Evolutionary conservation across 2,113 vertebrate species (phyloP), one percentile per base, ranked within the genome.

Genomic region (Lathamus discolor): DNA sequence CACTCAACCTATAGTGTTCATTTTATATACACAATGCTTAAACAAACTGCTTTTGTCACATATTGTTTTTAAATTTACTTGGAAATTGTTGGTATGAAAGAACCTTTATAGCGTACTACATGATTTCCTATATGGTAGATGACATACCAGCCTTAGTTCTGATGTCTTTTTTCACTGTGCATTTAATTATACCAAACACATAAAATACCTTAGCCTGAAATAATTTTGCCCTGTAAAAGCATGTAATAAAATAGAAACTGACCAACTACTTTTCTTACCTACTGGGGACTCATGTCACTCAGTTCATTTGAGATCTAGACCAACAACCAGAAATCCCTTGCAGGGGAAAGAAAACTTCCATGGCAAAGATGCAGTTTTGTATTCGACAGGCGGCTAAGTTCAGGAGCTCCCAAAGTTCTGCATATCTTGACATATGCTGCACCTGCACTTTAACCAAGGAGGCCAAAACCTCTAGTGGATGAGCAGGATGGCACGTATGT

Each of bases 401-500:
- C 41, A 82, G 33, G 68, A 88, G 33, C 23, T 86, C 91, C 43
- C 39, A 64, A 13, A 69, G 13, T 20, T 81, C 74, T 93, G 55
- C 27, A 4, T 29, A 52, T 51, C 48, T 76, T 52, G 33, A 39
- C 6, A 14, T 67, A 66, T 29, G 70, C 63, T 75, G 33, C 59
- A 68, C 14, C 15, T 73, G 63, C 25, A 33, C 39, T 77, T 80
- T 11, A 62, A 80, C 27, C 17, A 55, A 2, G 1, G 52, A 22
- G 43, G n/a, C 28, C n/a, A 91, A 82, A 79, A 43, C 9, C 33
- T 46, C n/a, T 41, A 28, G 17, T 51, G 25, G 31, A 59, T 54
- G 14, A 88, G 39, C n/a, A 80, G 33, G 17, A 80, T n/a, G n/a
- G 17, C 41, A 90, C 2, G 0, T 3, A 72, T 0, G 0, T 46